Evolutionary conservation across 2,797 vertebrate species (phyloP).

Genomic region (Micropoecilia bifurca): DNA sequence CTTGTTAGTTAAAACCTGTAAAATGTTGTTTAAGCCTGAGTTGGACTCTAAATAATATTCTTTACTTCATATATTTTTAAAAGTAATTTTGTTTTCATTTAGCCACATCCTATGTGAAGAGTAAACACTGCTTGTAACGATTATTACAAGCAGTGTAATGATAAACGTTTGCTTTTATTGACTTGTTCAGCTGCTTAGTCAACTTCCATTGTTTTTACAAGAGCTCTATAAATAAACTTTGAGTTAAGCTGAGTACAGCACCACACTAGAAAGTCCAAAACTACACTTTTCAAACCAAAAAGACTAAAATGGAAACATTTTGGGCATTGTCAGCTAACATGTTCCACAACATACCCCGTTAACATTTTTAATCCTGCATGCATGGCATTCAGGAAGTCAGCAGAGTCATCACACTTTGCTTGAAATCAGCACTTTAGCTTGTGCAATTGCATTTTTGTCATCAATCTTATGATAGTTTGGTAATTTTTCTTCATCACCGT

Average conservation of each 20-base stretch:
- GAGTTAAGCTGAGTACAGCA: background rate
- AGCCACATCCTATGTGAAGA: background rate
- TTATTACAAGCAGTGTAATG: background rate
- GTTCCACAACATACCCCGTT: constrained; percentile 19
- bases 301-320: constrained; percentile 20
- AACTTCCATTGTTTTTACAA: background rate
- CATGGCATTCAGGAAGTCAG: background rate
- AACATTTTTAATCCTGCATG: background rate
- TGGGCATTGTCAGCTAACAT: constrained; percentile 28
- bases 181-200: background rate
- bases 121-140: background rate
- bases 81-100: background rate
- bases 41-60: background rate
- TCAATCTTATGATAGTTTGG: background rate
- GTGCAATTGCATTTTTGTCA: background rate
- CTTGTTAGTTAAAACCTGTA: too few species aligned
- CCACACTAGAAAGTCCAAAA: constrained; percentile 25
- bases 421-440: constrained; percentile 30
- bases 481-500: background rate
- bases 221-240: background rate
- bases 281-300: constrained; percentile 26
- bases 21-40: too few species aligned
- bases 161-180: background rate
- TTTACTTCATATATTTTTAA: background rate
- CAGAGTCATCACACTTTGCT: constrained; percentile 32